Conservation (phyloP, 1,140 invertebrate genomes). For the Phthorimaea operculella region DNA sequence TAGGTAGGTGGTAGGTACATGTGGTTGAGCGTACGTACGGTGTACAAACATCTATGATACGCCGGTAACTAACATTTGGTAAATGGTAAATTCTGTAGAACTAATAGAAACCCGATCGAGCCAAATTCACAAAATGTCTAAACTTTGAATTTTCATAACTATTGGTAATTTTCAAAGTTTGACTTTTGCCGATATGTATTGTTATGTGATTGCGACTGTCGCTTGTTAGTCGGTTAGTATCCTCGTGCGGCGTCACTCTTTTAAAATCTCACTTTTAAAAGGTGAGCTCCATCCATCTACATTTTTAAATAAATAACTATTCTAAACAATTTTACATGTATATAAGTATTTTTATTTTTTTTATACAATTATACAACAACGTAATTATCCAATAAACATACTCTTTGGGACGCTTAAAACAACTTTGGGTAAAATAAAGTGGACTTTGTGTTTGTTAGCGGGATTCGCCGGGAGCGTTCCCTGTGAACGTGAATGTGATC, state of each 20-base stretch:
- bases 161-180: conserved; percentile 46
- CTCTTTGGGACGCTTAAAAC: conserved; percentile 58
- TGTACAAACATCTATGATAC: neutral
- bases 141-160: conserved; percentile 40
- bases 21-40: too few relatives aligned
- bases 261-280: conserved; percentile 63
- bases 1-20: too few relatives aligned
- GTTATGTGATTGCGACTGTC: conserved; percentile 13
- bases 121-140: conserved; percentile 49
- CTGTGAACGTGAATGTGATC: neutral
- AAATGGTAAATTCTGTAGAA: conserved; percentile 15
- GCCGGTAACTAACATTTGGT: conserved; percentile 21
- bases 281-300: conserved; percentile 40
- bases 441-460: conserved; percentile 5
- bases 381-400: conserved; percentile 52
- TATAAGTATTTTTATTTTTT: conserved; percentile 57
- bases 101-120: conserved; percentile 10
- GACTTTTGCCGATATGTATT: conserved; percentile 46
- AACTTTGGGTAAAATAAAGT: conserved; percentile 53
- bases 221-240: conserved; percentile 39
- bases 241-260: conserved; percentile 45
- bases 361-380: conserved; percentile 63
- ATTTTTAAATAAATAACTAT: conserved; percentile 62
- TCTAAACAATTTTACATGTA: conserved; percentile 60
- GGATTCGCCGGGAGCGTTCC: neutral